phyloP scores from a whole-genome alignment of 2,797 vertebrate species.

The Lycodopsis pacificus region DNA sequence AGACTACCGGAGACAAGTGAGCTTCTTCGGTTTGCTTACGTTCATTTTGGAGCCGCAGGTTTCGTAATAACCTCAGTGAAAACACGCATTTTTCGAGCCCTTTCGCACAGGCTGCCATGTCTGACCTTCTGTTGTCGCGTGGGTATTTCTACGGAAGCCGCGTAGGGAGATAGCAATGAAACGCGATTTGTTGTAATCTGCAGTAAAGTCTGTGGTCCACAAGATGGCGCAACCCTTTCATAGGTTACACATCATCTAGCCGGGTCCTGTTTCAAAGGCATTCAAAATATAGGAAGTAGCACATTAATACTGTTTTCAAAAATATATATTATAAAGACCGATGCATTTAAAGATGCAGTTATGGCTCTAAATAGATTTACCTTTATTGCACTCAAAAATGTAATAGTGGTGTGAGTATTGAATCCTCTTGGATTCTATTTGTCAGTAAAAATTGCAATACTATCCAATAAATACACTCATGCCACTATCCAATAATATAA shows the following conservation, averaged over 20 bases:
- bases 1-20: rapidly evolving
- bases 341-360: no score
- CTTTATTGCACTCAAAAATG: neutral
- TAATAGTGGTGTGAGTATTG: neutral
- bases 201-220: constrained; percentile 3
- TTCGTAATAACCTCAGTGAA: constrained; percentile 58
- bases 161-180: rapidly evolving
- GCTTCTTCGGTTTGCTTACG: constrained; percentile 65
- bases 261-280: neutral
- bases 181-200: neutral
- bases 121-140: constrained; percentile 74
- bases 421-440: neutral
- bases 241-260: neutral
- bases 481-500: neutral
- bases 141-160: constrained; percentile 64
- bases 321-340: neutral
- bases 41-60: constrained; percentile 64
- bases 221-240: constrained; percentile 42
- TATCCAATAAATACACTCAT: neutral
- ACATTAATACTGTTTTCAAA: neutral
- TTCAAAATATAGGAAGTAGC: neutral
- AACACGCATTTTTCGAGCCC: constrained; percentile 43
- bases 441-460: no score
- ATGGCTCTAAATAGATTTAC: neutral
- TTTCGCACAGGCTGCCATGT: constrained; percentile 77